Percentiles rank a stretch among this genome's conserved stretches.
Evolutionary conservation across 35 echinoderm and acorn worm genomes (phyloP).

Genomic region (Eucidaris tribuloides): DNA sequence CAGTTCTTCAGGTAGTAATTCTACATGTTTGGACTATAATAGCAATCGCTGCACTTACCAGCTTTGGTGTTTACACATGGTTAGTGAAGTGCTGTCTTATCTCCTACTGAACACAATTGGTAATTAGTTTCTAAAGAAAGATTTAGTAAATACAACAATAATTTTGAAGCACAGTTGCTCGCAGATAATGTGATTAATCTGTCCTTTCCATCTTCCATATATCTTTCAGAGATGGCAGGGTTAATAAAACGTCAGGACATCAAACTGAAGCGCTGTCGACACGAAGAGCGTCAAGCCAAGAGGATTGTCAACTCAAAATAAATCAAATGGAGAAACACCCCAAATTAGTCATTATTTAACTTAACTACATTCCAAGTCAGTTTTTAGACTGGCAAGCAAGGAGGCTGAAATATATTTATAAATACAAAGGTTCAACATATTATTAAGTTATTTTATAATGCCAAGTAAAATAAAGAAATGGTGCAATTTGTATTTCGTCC

Average conservation of each 20-base stretch:
- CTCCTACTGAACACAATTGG: not conserved
- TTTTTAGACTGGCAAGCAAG: not conserved
- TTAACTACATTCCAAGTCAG: not conserved
- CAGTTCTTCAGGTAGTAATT: too few species aligned
- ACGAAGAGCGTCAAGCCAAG: not conserved
- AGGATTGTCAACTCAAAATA: slow-evolving; percentile 8
- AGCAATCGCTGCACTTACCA: too few species aligned
- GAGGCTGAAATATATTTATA: not conserved
- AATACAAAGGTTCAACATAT: not conserved
- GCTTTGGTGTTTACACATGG: not conserved
- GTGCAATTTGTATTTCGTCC: not conserved
- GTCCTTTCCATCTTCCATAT: not conserved
- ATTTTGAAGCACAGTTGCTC: not conserved
- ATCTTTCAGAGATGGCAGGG: slow-evolving; percentile 13
- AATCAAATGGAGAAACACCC: not conserved
- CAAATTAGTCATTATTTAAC: not conserved
- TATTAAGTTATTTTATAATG: not conserved
- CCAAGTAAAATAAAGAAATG: not conserved
- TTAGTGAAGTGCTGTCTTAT: not conserved
- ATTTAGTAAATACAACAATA: not conserved
- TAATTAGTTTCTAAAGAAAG: not conserved
- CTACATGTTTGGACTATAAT: too few species aligned
- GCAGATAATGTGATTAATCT: not conserved
- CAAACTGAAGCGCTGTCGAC: not conserved
- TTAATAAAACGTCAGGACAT: not conserved